Conservation (phyloP, 2,888 invertebrate genomes). For the Linyphia triangularis region DNA sequence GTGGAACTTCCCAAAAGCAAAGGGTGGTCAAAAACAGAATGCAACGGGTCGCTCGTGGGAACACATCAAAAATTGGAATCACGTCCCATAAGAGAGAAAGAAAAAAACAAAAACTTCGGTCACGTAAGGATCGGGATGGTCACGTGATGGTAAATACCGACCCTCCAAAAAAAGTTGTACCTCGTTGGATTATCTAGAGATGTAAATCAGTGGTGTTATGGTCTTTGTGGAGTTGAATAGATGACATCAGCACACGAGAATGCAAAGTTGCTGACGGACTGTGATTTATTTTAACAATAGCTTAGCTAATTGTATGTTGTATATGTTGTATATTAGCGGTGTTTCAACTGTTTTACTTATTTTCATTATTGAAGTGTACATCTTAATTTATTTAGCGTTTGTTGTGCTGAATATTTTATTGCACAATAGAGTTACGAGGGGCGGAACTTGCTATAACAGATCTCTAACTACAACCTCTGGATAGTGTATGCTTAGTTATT, state of each 20-base stretch:
- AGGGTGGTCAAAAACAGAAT: conserved; percentile 3
- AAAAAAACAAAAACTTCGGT: background rate
- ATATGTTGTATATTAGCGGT: background rate
- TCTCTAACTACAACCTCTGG: no score
- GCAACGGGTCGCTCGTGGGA: conserved; percentile 19
- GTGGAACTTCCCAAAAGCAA: background rate
- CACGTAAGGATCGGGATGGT: background rate
- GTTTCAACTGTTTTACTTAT: no score
- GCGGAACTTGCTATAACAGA: no score
- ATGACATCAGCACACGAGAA: background rate
- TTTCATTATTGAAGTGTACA: no score
- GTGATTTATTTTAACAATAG: background rate
- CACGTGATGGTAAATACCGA: conserved; percentile 32
- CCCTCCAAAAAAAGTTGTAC: background rate
- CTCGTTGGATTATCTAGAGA: background rate
- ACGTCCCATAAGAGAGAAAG: background rate
- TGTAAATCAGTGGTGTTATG: background rate
- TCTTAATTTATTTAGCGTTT: no score
- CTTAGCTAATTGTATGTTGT: background rate
- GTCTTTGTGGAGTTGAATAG: background rate
- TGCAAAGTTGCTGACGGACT: background rate
- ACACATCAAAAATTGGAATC: conserved; percentile 29
- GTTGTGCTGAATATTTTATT: no score
- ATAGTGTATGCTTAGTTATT: no score
- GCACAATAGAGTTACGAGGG: no score